Base-by-base conservation (phyloP, 1,140 invertebrate genomes). In the Manduca sexta region DNA sequence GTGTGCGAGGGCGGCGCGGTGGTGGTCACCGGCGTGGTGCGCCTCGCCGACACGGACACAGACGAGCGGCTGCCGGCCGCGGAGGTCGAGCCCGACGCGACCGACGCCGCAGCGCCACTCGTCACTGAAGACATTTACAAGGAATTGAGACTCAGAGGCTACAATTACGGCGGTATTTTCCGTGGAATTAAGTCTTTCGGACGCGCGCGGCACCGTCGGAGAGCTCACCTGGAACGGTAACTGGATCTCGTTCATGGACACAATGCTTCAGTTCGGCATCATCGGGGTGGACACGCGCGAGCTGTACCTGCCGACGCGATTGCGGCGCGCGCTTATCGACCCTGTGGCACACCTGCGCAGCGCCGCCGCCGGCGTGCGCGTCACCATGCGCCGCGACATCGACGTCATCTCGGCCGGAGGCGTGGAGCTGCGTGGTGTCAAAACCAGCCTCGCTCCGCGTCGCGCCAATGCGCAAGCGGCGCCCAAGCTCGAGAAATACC, bases 221-320 rank as follows among this genome's bases (percentile, higher is more conserved):
- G 86, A 90, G 63, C 76, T 97, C 26, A 79, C 89, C 45, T 99
- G 97, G 97, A 88, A 89, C 13, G 90, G 92, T 41, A 94, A 98
- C 73, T 99, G 97, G 97, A 91, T 98, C 41, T 92, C 95, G 8
- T 98, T 92, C 79, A 91, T 98, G 66, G 97, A 99, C 69, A 97
- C 95, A 0, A 95, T 99, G 92, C 89, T 99, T 13, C 97, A 99
- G 79, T 96, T 97, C 55, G 91, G 89, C 35, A 93, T 98, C 55
- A 81, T 98, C 14, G 91, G 92, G 31, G 90, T 91, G 52, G 91
- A 92, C 53, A 90, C 91, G 2, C 87, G 93, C 21, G 92, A 94
- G 66, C 86, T 98, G 0, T 93, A 93, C 68, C 79, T 99, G 31
- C 97, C 97, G 7, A 97, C 96, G 3, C 89, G 95, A 47, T 88